phyloP scores from a whole-genome alignment of 2,113 vertebrate species.

The Hypanus sabinus region DNA sequence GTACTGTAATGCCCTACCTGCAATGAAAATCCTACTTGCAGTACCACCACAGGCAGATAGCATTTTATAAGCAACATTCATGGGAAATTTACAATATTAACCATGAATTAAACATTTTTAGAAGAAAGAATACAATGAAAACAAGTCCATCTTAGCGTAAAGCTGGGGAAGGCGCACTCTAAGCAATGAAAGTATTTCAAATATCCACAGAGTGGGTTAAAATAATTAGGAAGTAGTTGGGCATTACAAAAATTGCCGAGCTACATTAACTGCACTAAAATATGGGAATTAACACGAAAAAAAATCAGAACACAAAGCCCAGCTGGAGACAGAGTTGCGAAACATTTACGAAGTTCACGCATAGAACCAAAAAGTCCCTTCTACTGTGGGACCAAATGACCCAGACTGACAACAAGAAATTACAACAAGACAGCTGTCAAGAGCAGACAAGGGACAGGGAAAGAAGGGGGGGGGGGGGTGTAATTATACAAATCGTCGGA shows the following conservation, averaged over 20 bases:
- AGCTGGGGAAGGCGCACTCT: too few species aligned
- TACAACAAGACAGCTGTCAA: not conserved
- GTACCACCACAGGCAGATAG: too few species aligned
- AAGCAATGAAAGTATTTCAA: not conserved
- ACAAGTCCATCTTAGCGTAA: not conserved
- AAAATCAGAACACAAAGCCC: not conserved
- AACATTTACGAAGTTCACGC: not conserved
- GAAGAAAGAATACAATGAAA: too few species aligned
- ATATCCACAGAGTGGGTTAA: not conserved
- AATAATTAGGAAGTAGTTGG: not conserved
- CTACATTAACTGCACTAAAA: not conserved
- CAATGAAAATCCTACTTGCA: too few species aligned
- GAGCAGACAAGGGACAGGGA: not conserved
- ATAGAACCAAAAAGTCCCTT: not conserved
- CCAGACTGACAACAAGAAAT: not conserved
- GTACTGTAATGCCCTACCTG: too few species aligned
- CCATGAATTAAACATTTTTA: too few species aligned
- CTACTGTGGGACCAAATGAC: not conserved
- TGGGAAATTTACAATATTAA: too few species aligned
- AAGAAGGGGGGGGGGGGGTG: not conserved
- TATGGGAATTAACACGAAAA: not conserved
- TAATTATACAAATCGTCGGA: not conserved
- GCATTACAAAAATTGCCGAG: not conserved
- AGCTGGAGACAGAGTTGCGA: not conserved
- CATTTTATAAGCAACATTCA: too few species aligned